Evolutionary conservation across 2,113 vertebrate species (phyloP).

Genomic region (Albula glossodonta): DNA sequence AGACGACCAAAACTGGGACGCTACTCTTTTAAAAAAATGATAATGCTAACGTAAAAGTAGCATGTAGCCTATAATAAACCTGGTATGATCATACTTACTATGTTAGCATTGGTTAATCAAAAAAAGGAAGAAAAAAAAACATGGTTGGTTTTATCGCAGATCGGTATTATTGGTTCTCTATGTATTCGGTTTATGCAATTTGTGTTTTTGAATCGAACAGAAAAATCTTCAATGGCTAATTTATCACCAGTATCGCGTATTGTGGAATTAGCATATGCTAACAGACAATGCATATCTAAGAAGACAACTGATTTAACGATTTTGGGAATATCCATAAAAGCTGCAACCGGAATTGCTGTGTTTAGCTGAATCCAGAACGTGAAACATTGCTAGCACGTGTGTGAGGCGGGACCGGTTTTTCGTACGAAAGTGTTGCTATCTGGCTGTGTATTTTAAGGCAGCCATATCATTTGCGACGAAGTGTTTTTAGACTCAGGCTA

Average conservation of each 20-base stretch:
- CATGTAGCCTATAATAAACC: neutral
- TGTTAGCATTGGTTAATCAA: too few relatives aligned
- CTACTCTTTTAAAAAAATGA: neutral
- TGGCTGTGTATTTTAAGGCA: neutral
- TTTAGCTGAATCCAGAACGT: neutral
- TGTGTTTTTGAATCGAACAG: too few relatives aligned
- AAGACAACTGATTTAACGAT: neutral
- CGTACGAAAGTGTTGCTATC: neutral
- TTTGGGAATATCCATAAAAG: neutral
- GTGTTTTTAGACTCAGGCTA: neutral
- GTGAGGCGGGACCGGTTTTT: slow-evolving; percentile 1
- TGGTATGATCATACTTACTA: too few relatives aligned
- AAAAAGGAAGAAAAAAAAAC: too few relatives aligned
- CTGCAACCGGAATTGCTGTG: neutral
- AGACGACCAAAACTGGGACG: neutral
- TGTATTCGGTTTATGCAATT: too few relatives aligned
- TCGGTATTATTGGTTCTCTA: too few relatives aligned
- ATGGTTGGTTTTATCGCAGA: too few relatives aligned
- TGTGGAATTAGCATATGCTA: too few relatives aligned
- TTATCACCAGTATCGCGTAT: too few relatives aligned
- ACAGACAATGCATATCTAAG: too few relatives aligned
- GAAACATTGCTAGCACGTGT: slow-evolving; percentile 6
- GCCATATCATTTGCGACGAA: neutral
- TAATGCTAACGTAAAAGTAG: neutral
- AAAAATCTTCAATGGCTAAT: too few relatives aligned